Evolutionary conservation across 2,888 invertebrate species (phyloP).

Genomic region (Agrochola circellaris): DNA sequence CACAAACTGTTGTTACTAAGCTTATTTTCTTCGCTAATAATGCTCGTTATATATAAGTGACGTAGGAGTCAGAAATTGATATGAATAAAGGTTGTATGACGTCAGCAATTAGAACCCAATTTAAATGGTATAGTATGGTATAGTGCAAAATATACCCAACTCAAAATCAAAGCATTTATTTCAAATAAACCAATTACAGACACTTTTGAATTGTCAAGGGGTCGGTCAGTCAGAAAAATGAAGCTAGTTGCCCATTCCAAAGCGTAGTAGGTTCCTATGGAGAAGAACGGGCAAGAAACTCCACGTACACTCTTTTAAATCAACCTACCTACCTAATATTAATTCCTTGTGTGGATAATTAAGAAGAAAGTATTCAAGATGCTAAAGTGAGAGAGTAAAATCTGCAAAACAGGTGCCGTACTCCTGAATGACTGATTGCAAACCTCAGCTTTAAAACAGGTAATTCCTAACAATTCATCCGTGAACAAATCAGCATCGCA

Average conservation of each 20-base stretch:
- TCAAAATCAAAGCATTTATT: no score
- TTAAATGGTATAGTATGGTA: neutral
- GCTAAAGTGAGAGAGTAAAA: neutral
- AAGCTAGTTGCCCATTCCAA: no score
- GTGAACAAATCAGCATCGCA: constrained; percentile 7
- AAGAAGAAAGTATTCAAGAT: neutral
- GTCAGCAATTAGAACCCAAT: no score
- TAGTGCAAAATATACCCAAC: neutral
- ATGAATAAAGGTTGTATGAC: neutral
- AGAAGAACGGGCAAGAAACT: no score
- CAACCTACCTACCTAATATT: neutral
- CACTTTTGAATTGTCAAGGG: no score
- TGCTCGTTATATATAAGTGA: neutral
- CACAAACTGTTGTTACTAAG: neutral
- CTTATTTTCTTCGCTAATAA: constrained; percentile 4
- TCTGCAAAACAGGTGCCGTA: neutral
- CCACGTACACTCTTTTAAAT: no score
- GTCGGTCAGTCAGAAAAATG: no score
- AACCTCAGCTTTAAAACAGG: neutral
- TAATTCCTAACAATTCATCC: neutral
- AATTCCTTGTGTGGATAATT: neutral
- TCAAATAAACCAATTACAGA: no score
- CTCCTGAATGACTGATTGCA: neutral
- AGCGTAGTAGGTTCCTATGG: no score
- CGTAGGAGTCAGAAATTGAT: neutral